Conservation (phyloP, 2,113 vertebrate genomes). For the Podiceps cristatus region DNA sequence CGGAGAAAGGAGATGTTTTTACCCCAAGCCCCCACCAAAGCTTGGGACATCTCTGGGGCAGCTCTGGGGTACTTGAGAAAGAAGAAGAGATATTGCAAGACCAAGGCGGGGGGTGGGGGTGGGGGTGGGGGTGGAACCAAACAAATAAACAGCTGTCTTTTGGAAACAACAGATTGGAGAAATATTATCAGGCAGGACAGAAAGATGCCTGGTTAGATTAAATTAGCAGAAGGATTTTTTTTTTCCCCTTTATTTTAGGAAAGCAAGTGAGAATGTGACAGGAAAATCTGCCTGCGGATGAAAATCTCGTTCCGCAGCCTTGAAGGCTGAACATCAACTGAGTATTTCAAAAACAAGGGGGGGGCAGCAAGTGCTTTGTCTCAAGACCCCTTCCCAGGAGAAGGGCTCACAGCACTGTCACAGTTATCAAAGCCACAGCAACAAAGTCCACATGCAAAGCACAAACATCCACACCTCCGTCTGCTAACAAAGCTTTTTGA, state of each 20-base stretch:
- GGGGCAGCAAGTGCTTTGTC: background rate
- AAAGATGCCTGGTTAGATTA: conserved; percentile 52
- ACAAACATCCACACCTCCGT: background rate
- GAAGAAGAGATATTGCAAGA: background rate
- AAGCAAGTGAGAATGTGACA: conserved; percentile 33
- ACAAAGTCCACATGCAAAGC: rapidly evolving
- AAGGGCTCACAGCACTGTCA: rapidly evolving
- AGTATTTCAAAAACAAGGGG: background rate
- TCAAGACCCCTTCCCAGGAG: background rate
- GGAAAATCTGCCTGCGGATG: conserved; percentile 35
- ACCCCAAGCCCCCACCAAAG: background rate
- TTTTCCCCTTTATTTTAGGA: conserved; percentile 45
- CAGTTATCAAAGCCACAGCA: background rate
- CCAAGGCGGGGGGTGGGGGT: no score
- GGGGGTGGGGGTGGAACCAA: no score
- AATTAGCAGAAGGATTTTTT: conserved; percentile 34
- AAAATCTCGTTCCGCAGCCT: background rate
- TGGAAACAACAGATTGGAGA: conserved; percentile 46
- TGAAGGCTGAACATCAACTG: background rate
- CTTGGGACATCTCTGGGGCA: background rate
- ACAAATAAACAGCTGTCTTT: conserved; percentile 41
- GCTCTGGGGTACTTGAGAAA: background rate
- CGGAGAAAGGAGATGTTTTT: background rate
- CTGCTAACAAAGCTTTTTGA: background rate
- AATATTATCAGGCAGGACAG: conserved; percentile 47